Evolutionary conservation across 2,888 invertebrate species (phyloP).

Genomic region (Sinhomidia bicolor): DNA sequence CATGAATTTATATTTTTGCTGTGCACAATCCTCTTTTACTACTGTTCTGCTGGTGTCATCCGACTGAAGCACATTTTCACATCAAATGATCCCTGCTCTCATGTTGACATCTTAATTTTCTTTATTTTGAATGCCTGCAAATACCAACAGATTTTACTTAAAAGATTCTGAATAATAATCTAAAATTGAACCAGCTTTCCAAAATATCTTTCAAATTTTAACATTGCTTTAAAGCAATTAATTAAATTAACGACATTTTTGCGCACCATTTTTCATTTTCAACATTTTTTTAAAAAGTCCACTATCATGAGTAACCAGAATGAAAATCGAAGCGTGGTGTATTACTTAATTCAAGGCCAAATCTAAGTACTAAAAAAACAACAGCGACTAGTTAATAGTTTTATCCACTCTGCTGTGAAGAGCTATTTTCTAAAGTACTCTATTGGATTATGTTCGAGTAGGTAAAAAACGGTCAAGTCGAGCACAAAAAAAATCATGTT

Average conservation of each 20-base stretch:
- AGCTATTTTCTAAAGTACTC: not conserved
- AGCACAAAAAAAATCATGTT: not conserved
- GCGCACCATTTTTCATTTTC: not conserved
- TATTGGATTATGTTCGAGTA: not conserved
- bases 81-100: too few species aligned
- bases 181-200: too few species aligned
- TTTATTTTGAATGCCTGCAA: too few species aligned
- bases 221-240: too few species aligned
- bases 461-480: not conserved
- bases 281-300: not conserved
- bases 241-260: too few species aligned
- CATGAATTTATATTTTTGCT: not conserved
- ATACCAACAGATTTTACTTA: too few species aligned
- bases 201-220: too few species aligned
- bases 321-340: not conserved
- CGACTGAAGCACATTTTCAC: not conserved
- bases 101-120: too few species aligned
- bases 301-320: too few species aligned
- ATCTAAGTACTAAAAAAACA: not conserved
- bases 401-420: not conserved
- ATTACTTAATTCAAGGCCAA: not conserved
- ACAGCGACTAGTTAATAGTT: constrained; percentile 1
- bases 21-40: too few species aligned
- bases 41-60: not conserved
- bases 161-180: too few species aligned